A percentile compares a stretch with the other conserved stretches of the same genome.
Conservation (phyloP, 35 echinoderm and acorn worm genomes). For the Heliocidaris erythrogramma region DNA sequence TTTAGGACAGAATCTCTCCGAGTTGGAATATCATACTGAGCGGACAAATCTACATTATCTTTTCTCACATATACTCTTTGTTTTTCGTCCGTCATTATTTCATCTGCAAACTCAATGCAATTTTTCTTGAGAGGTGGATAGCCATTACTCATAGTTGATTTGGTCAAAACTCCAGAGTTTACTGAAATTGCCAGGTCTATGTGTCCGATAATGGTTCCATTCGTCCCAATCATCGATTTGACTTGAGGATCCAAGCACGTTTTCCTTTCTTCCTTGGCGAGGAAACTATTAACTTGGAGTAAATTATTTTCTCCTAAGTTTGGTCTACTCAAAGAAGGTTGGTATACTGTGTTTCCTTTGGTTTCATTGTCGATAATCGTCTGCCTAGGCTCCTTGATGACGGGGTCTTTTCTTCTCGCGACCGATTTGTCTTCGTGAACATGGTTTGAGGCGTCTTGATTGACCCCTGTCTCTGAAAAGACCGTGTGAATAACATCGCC, state of each 20-base stretch:
- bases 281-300: background rate
- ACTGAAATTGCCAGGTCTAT: too few species aligned
- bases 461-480: background rate
- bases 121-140: too few species aligned
- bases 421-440: background rate
- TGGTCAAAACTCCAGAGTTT: too few species aligned
- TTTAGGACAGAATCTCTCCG: background rate
- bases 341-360: background rate
- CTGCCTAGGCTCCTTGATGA: background rate
- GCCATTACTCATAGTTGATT: too few species aligned
- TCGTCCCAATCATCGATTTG: too few species aligned
- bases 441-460: background rate
- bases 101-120: background rate
- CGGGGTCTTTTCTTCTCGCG: background rate
- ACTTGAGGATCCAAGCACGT: background rate
- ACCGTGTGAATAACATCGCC: background rate
- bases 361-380: background rate
- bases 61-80: too few species aligned
- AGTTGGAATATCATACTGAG: background rate
- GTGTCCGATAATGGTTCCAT: too few species aligned
- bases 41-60: background rate
- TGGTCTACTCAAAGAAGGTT: background rate
- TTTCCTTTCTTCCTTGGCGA: background rate
- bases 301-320: background rate
- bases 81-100: background rate